Evolutionary conservation across 2,113 vertebrate species (phyloP).

Genomic region (Riparia riparia): DNA sequence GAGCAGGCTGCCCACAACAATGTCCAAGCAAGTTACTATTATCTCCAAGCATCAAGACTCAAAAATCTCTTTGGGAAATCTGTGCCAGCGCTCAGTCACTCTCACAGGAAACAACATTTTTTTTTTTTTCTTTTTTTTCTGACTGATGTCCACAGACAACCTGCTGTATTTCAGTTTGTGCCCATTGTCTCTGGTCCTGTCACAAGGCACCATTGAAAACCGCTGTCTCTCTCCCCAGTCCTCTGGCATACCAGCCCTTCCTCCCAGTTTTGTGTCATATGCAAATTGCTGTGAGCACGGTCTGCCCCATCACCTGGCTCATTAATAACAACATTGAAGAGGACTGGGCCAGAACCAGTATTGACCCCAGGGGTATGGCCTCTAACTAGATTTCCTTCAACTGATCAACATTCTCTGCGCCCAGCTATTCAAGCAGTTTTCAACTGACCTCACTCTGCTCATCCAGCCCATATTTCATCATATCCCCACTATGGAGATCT

Average conservation of each 20-base stretch:
- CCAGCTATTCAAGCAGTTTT: not conserved
- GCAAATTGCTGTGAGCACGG: not conserved
- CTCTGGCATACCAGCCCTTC: not conserved
- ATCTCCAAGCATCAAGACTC: not conserved
- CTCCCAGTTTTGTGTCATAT: not conserved
- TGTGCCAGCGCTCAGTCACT: not conserved
- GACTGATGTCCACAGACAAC: not conserved
- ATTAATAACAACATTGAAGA: not conserved
- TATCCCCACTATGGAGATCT: not conserved
- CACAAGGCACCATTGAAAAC: not conserved
- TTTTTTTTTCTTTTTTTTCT: not conserved
- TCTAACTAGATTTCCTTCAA: not conserved
- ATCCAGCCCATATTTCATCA: not conserved
- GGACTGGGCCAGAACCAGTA: not conserved
- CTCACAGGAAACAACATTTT: not conserved
- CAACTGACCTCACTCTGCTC: accelerated
- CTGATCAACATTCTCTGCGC: not conserved
- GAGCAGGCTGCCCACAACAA: not conserved
- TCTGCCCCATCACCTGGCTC: not conserved
- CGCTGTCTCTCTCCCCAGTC: not conserved
- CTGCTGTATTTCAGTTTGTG: not conserved
- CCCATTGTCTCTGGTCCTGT: not conserved
- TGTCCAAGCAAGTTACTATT: not conserved
- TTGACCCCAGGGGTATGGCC: not conserved
- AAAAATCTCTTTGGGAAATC: not conserved